phyloP scores from a whole-genome alignment of 2,888 invertebrate species.

The Gandaritis pyraliata region DNA sequence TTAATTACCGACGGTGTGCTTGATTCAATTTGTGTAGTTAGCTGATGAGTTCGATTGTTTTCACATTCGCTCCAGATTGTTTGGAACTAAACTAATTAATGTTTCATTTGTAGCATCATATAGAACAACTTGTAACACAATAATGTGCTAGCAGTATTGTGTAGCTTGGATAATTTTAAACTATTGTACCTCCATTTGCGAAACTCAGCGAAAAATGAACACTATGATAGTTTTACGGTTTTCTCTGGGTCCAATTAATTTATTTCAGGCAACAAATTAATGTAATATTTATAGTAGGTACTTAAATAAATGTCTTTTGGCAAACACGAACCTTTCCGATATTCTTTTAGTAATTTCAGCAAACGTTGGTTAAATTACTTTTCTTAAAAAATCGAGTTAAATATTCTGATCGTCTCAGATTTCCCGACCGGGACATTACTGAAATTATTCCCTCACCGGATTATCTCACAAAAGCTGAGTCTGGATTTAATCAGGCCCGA shows the following conservation, averaged over 20 bases:
- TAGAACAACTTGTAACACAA: background rate
- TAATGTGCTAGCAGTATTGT: background rate
- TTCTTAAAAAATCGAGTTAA: constrained; percentile 19
- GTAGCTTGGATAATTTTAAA: too few relatives aligned
- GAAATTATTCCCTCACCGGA: constrained; percentile 25
- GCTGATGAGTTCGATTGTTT: constrained; percentile 4
- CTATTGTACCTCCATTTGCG: too few relatives aligned
- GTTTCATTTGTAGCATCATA: constrained; percentile 4
- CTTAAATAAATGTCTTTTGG: too few relatives aligned
- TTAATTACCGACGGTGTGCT: background rate
- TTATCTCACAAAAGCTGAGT: constrained; percentile 39
- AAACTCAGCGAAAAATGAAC: too few relatives aligned
- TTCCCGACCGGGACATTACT: constrained; percentile 32
- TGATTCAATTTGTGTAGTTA: constrained; percentile 5
- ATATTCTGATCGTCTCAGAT: constrained; percentile 28
- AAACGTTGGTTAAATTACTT: background rate
- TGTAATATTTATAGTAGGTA: too few relatives aligned
- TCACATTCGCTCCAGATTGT: background rate
- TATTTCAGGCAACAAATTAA: too few relatives aligned
- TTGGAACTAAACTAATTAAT: constrained; percentile 1
- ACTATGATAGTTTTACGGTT: too few relatives aligned
- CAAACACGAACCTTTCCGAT: background rate
- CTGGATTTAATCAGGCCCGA: constrained; percentile 36
- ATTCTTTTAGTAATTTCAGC: background rate
- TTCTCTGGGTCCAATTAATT: too few relatives aligned